These are phyloP conservation scores for Tetragonisca angustula DNA, from an alignment of 2,888 invertebrate species.

Conservation along the genomic window DNA sequence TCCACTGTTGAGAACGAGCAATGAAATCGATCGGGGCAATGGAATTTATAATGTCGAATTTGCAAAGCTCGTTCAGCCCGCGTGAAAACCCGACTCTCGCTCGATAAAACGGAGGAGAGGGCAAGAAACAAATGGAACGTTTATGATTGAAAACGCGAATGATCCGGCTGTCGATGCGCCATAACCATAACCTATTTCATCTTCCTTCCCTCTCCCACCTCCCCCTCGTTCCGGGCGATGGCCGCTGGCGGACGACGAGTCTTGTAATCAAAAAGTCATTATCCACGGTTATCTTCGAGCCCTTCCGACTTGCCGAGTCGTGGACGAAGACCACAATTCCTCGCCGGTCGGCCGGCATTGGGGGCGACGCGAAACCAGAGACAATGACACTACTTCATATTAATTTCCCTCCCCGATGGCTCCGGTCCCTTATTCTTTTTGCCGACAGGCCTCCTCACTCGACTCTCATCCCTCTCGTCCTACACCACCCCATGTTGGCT, in stretches of 20 bases:
- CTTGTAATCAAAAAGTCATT: constrained; percentile 81
- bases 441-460: constrained; percentile 42
- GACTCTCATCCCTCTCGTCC: constrained; percentile 22
- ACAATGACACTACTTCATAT: constrained; percentile 78
- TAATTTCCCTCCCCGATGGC: constrained; percentile 73
- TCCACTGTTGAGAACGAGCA: too few species aligned
- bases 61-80: too few species aligned
- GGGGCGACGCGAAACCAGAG: constrained; percentile 67
- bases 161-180: constrained; percentile 65
- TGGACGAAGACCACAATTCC: constrained; percentile 69
- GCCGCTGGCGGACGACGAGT: constrained; percentile 65
- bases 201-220: constrained; percentile 17
- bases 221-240: constrained; percentile 31
- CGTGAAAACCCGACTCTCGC: too few species aligned
- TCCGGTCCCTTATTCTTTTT: constrained; percentile 56
- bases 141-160: constrained; percentile 66
- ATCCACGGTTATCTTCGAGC: constrained; percentile 68
- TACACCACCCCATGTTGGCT: constrained; percentile 24
- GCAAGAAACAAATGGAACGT: constrained; percentile 59
- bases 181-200: constrained; percentile 29
- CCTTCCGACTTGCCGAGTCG: constrained; percentile 61
- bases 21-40: too few species aligned
- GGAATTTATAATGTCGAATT: too few species aligned
- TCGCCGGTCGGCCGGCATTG: constrained; percentile 61
- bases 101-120: neutral